Evolutionary conservation across 1,140 invertebrate species (phyloP), one percentile per base, ranked within the genome.

Genomic region (Aphis craccivora): DNA sequence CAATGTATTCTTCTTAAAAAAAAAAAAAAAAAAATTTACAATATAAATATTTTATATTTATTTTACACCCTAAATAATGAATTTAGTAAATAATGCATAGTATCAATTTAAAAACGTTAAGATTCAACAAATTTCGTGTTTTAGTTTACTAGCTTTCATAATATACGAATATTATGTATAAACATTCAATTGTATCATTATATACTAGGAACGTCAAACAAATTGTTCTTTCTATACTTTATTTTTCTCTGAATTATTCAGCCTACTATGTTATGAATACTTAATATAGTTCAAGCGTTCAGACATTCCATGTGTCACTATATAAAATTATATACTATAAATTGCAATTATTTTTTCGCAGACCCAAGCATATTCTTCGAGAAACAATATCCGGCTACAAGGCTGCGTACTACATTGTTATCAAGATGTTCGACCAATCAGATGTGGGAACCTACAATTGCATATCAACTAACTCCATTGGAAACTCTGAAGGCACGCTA

Each of bases 391-490:
- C 96, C 40, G 97, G 97, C 43, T 98, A 98, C 95, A 98, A 97
- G 94, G 97, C 98, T 81, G 97, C 97, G 94, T 98, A 99, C 97
- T 97, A 96, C 96, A 96, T 99, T 93, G 96, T 97, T 86, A 98
- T 99, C 94, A 96, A 97, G 94, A 96, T 97, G 94, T 98, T 99
- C 95, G 96, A 97, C 9, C 95, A 96, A 94, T 96, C 96, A 40
- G 98, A 99, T 95, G 97, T 98, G 94, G 98, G 98, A 37, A 97
- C 97, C 91, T 99, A 99, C 96, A 98, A 97, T 95, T 99, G 98
- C 95, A 97, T 98, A 91, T 98, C 98, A 92, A 98, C 98, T 94
- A 99, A 99, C 95, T 98, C 97, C 25, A 95, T 99, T 67, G 98
- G 98, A 91, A 97, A 96, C 95, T 98, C 98, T 67, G 97, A 98